Evolutionary conservation across 2,888 invertebrate genomes (phyloP), one percentile per base, ranked within the genome.

Genomic region (Drosophila villosipedis): DNA sequence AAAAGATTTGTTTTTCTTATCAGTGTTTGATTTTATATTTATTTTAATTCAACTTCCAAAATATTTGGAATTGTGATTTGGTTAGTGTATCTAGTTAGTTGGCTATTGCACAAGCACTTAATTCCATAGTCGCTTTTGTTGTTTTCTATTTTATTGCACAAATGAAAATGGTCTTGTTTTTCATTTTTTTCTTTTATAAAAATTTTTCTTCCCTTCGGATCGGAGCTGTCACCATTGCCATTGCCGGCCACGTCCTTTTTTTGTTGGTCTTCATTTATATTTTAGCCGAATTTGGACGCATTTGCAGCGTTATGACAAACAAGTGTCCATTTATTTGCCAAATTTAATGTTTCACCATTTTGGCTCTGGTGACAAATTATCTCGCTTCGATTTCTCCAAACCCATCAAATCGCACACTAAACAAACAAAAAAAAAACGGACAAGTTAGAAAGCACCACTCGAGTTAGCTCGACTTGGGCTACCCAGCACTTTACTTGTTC

Each of bases 271-370:
- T 76, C 75, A 72, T 78, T 80, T 78, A 71, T 72, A 70, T 83
- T 83, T 70, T 76, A 66, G 66, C 80, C 80, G 84, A 80, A 74
- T 82, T 89, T 86, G 89, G 82, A 78, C 90, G 86, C 83, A 83
- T 85, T 88, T 90, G 89, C 81, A 82, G 86, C 90, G 89, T 87
- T 87, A 87, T 87, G 90, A 87, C 87, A 87, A 87, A 87, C 87
- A 87, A 87, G 87, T 87, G 90, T 90, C 87, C 90, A 87, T 87
- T 90, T 87, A 87, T 87, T 87, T 87, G 87, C 83, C 83, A 90
- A 87, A 87, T 87, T 87, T 87, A 88, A 87, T 87, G 87, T 88
- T 83, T 83, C 80, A 90, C 90, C 87, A 87, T 90, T 88, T 85
- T 78, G 68, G 70, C 76, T 72, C 77, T 73, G 73, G 81, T 87